A percentile compares a stretch with the other conserved stretches of the same genome.
phyloP scores from a whole-genome alignment of 2,113 vertebrate genomes.

The Pterocles burchelli region DNA sequence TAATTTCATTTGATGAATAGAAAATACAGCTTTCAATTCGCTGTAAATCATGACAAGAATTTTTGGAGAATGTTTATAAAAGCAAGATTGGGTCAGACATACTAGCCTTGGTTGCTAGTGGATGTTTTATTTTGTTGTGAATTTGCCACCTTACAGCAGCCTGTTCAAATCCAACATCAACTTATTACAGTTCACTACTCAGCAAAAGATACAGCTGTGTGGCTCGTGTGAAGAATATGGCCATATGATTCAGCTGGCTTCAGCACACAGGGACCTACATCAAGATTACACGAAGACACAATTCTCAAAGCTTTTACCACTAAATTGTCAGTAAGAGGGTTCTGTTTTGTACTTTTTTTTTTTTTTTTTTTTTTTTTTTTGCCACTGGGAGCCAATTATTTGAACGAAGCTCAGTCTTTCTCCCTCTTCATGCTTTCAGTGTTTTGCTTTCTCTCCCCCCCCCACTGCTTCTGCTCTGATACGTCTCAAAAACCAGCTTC shows the following conservation, averaged over 20 bases:
- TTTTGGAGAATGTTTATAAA: neutral
- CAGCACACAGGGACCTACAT: neutral
- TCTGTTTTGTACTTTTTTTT: neutral
- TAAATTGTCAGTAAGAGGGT: neutral
- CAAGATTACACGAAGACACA: constrained; percentile 18
- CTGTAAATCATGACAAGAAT: constrained; percentile 1
- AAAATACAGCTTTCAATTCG: constrained; percentile 4
- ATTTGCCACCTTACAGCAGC: neutral
- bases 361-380: neutral
- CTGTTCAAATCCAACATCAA: neutral
- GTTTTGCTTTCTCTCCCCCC: neutral
- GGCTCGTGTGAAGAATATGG: neutral
- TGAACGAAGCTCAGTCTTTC: neutral
- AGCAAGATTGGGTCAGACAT: neutral
- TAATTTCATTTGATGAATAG: constrained; percentile 59
- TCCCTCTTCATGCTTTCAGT: neutral
- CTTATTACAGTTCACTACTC: neutral
- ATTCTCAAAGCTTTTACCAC: constrained; percentile 36
- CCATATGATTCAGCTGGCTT: constrained; percentile 20
- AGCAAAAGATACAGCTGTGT: constrained; percentile 3
- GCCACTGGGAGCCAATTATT: constrained; percentile 50
- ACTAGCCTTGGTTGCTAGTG: neutral
- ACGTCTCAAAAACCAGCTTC: neutral
- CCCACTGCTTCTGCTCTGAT: neutral
- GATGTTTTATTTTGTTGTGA: constrained; percentile 3